Evolutionary conservation across 2,797 vertebrate genomes (phyloP), one percentile per base, ranked within the genome.

Genomic region (Coregonus sp.): DNA sequence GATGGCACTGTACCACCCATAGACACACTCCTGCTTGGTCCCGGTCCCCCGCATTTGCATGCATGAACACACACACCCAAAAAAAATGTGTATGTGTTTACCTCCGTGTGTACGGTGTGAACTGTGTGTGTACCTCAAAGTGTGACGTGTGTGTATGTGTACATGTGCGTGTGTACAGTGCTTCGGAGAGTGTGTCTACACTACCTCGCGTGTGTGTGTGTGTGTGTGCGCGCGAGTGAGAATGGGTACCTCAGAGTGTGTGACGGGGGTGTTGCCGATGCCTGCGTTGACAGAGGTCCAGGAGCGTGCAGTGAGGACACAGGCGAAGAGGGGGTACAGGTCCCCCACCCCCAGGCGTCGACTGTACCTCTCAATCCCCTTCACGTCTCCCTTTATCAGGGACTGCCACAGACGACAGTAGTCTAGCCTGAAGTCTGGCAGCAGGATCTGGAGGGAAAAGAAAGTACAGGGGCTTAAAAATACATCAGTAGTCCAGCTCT

Each of bases 401-500:
- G 97, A 93, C 91, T 97, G 96, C 98, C 98, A 99, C 81, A 99
- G 95, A 12, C 74, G 94, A 80, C 97, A 98, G 90, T 99, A 99
- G 84, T 98, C 90, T 90, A 99, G 76, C 77, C 97, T 94, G 89
- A 99, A 99, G 47, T 94, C 94, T 1, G 96, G 94, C 0, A 96
- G 95, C 85, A 99, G 92, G 68, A 91, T 92, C 98, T 99, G 77
- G 0, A 14, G 59, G 20, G 2, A 63, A 25, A 65, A 52, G 12
- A 40, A 14, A 29, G 25, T 31, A 74, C 65, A 16, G 74, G 25
- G 25, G 25, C 25, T 25, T 25, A 25, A 33, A 33, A 33, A 33
- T 33, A 33, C 31, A 33, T 33, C 65, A 16, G 31, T 33, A 33
- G 31, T 33, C 31, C 31, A 33, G 31, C 3, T 33, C 31, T 33